phyloP scores from a whole-genome alignment of 2,797 vertebrate species.

The Tapera naevia region DNA sequence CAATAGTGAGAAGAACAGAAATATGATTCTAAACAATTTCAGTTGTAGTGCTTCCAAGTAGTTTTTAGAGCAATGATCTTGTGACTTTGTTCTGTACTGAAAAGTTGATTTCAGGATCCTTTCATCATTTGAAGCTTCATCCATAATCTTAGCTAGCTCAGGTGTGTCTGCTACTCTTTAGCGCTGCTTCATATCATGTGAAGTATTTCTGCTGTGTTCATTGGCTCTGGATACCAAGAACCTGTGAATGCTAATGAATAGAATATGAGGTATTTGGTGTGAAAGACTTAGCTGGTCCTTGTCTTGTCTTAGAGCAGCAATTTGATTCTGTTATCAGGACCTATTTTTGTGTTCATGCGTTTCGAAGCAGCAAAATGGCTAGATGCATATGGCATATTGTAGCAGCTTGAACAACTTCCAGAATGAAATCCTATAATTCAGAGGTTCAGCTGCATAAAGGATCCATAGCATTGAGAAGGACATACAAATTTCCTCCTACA shows the following conservation, averaged over 20 bases:
- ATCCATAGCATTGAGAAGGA: background rate
- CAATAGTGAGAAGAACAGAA: background rate
- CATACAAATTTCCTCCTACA: background rate
- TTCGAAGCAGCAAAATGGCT: background rate
- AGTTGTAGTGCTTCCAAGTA: background rate
- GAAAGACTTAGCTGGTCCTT: background rate
- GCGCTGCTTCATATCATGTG: background rate
- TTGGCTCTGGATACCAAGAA: background rate
- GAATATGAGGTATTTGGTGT: background rate
- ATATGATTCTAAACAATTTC: background rate
- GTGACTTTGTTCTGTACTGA: background rate
- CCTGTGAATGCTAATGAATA: background rate
- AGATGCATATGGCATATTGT: background rate
- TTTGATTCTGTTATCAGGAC: background rate
- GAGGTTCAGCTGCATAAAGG: background rate
- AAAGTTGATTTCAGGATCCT: background rate
- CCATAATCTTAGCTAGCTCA: background rate
- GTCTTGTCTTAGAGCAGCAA: background rate
- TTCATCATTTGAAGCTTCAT: background rate
- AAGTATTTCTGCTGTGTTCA: background rate
- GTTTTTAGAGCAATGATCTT: background rate
- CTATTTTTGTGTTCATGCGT: background rate
- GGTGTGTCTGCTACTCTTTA: background rate
- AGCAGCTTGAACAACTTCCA: background rate
- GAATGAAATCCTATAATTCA: background rate